These are phyloP conservation scores for Bambusicola thoracicus DNA, from an alignment of 2,113 vertebrate species.

Conservation along the genomic window DNA sequence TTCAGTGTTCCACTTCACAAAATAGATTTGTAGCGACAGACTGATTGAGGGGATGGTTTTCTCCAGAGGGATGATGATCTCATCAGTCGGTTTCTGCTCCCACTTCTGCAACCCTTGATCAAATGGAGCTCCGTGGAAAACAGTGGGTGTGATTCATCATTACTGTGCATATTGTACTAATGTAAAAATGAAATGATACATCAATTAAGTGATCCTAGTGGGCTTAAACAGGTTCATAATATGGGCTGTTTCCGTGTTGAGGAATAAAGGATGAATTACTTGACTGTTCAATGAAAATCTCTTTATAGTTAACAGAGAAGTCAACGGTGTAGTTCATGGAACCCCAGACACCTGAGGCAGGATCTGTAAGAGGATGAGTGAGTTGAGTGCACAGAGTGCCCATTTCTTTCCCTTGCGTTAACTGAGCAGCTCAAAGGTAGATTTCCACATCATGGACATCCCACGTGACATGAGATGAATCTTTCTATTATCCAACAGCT, in stretches of 20 bases:
- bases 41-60: not conserved
- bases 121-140: not conserved
- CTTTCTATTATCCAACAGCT: not conserved
- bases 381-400: not conserved
- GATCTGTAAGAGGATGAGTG: not conserved
- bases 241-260: not conserved
- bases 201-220: not conserved
- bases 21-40: not conserved
- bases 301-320: not conserved
- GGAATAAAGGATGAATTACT: not conserved
- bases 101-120: not conserved
- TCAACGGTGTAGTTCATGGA: not conserved
- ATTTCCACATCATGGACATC: not conserved
- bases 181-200: not conserved
- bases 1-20: not conserved
- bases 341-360: not conserved
- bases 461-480: not conserved
- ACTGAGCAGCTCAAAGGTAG: not conserved
- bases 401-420: not conserved
- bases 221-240: not conserved
- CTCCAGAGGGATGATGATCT: not conserved
- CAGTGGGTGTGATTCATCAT: not conserved
- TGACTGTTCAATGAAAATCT: not conserved
- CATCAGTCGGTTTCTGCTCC: not conserved
- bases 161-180: no score